A percentile compares a stretch with the other conserved stretches of the same genome.
phyloP scores from a whole-genome alignment of 2,113 vertebrate genomes.

The Peromyscus polionotus region DNA sequence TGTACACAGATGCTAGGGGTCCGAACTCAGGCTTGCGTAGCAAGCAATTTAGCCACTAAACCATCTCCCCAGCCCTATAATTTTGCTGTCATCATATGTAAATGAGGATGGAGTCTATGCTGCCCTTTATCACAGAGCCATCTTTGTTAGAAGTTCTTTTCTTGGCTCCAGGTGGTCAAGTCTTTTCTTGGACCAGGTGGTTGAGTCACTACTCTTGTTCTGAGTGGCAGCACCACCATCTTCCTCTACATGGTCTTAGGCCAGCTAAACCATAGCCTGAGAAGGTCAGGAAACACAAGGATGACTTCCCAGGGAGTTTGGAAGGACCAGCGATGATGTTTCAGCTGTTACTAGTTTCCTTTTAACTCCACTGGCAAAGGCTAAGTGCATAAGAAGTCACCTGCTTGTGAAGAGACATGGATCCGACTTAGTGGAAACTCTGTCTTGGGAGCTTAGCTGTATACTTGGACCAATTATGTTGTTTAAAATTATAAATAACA shows the following conservation, averaged over 20 bases:
- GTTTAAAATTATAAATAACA: constrained; percentile 23
- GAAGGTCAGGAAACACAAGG: neutral
- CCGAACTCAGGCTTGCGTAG: neutral
- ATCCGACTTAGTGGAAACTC: neutral
- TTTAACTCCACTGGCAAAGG: neutral
- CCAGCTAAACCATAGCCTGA: neutral
- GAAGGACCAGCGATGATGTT: neutral
- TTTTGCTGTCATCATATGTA: neutral
- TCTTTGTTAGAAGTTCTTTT: neutral
- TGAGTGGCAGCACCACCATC: fast-evolving
- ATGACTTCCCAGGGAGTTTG: neutral
- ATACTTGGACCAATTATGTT: neutral
- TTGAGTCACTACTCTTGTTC: neutral
- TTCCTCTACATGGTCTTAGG: fast-evolving
- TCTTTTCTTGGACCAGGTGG: neutral
- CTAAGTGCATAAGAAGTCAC: neutral
- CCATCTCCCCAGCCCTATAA: neutral
- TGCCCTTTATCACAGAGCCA: neutral
- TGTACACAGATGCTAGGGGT: neutral
- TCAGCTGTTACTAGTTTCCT: neutral
- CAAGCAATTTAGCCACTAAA: neutral
- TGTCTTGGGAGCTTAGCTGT: neutral
- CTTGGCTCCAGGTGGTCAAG: neutral
- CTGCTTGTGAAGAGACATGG: fast-evolving
- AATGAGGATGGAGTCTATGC: neutral